Evolutionary conservation across 2,888 invertebrate species (phyloP).

Genomic region (Stenodema calcarata): DNA sequence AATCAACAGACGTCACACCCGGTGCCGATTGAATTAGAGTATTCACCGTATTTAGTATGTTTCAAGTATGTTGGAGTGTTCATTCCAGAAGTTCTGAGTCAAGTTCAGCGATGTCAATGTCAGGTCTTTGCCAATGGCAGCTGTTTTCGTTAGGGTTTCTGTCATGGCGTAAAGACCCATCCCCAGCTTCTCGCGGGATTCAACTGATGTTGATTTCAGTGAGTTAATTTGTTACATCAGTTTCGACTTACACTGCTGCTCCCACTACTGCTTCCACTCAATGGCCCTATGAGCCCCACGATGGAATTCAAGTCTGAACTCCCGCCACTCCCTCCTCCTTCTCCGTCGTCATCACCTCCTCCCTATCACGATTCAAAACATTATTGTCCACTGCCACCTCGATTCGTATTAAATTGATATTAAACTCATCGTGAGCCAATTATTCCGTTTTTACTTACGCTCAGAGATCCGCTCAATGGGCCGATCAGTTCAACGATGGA

Average conservation of each 20-base stretch:
- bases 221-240: neutral
- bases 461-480: constrained; percentile 53
- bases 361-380: constrained; percentile 1
- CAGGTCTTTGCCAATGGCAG: no score
- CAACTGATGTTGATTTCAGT: neutral
- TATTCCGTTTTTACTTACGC: constrained; percentile 50
- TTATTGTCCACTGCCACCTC: neutral
- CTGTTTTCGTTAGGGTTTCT: no score
- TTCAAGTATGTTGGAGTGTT: no score
- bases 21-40: no score
- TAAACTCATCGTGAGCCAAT: neutral
- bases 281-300: constrained; percentile 44
- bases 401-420: neutral
- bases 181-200: neutral
- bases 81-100: no score
- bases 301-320: constrained; percentile 49
- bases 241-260: constrained; percentile 28
- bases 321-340: constrained; percentile 43
- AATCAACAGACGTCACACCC: no score
- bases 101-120: no score
- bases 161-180: neutral
- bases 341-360: constrained; percentile 37
- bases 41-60: no score
- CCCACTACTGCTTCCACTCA: constrained; percentile 44
- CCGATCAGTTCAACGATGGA: constrained; percentile 50